Conservation (phyloP, 1,140 invertebrate genomes). For the Listronotus oregonensis region DNA sequence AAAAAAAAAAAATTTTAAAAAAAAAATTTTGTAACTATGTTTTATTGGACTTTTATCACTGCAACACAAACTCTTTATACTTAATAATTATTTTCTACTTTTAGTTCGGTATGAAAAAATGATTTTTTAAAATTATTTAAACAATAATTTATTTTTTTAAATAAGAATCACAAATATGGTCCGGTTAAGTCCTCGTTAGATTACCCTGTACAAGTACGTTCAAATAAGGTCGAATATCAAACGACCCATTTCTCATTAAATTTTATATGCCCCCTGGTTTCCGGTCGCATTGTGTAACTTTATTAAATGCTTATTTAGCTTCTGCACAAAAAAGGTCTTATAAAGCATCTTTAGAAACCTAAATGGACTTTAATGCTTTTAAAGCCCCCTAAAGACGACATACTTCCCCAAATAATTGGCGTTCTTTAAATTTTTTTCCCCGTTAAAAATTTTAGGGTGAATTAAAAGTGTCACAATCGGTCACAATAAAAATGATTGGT, state of each 20-base stretch:
- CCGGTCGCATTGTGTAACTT: constrained; percentile 24
- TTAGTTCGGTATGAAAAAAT: too few species aligned
- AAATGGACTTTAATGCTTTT: constrained; percentile 32
- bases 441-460: constrained; percentile 17
- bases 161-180: too few species aligned
- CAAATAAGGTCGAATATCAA: neutral
- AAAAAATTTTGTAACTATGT: too few species aligned
- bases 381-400: constrained; percentile 30
- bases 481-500: constrained; percentile 28
- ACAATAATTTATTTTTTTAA: too few species aligned
- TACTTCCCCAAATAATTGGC: constrained; percentile 20
- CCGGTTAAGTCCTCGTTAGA: too few species aligned
- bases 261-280: constrained; percentile 19
- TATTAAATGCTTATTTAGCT: constrained; percentile 18
- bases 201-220: too few species aligned
- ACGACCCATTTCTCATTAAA: neutral
- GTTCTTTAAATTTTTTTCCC: constrained; percentile 5
- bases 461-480: constrained; percentile 23
- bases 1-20: too few species aligned
- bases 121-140: too few species aligned
- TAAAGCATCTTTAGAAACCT: constrained; percentile 9
- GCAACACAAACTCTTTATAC: too few species aligned
- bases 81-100: too few species aligned
- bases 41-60: too few species aligned
- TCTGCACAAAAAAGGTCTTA: constrained; percentile 16